These are phyloP conservation scores for Campylomormyrus tamandua DNA, from an alignment of 2,113 vertebrate genomes.

Conservation along the genomic window DNA sequence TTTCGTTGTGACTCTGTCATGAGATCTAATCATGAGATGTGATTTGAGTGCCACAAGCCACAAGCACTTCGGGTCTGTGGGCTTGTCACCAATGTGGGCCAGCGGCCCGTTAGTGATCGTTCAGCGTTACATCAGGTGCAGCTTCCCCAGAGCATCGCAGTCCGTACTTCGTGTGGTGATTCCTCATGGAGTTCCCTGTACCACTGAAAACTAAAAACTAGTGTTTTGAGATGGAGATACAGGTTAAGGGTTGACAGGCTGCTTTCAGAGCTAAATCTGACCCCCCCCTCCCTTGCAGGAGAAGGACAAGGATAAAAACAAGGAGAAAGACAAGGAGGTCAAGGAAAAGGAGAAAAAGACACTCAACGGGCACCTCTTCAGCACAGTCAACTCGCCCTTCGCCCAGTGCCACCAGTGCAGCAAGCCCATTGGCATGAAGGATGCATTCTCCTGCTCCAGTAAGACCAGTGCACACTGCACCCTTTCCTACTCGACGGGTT, in stretches of 20 bases:
- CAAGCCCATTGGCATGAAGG: slow-evolving; percentile 69
- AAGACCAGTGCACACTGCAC: slow-evolving; percentile 32
- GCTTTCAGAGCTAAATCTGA: not conserved
- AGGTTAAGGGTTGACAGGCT: not conserved
- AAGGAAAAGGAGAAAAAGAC: slow-evolving; percentile 78
- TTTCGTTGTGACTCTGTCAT: not conserved
- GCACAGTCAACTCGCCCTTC: slow-evolving; percentile 50
- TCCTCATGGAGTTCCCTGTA: not conserved
- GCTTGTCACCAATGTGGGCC: not conserved
- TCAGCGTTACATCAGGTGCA: not conserved
- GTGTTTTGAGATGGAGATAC: not conserved
- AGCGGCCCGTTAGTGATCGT: not conserved
- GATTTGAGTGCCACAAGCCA: not conserved
- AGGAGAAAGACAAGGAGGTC: slow-evolving; percentile 71
- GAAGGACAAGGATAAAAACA: slow-evolving; percentile 75
- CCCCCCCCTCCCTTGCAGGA: slow-evolving; percentile 62
- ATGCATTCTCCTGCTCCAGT: slow-evolving; percentile 77
- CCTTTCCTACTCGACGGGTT: not conserved
- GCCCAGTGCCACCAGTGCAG: slow-evolving; percentile 68
- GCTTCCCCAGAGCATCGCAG: not conserved
- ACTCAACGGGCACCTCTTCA: slow-evolving; percentile 68
- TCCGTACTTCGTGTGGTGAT: not conserved
- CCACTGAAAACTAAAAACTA: not conserved
- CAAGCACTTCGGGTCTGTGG: not conserved
- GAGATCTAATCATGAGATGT: not conserved